Conservation (phyloP, 2,113 vertebrate genomes). For the Gnathonemus echidnorhynchus region DNA sequence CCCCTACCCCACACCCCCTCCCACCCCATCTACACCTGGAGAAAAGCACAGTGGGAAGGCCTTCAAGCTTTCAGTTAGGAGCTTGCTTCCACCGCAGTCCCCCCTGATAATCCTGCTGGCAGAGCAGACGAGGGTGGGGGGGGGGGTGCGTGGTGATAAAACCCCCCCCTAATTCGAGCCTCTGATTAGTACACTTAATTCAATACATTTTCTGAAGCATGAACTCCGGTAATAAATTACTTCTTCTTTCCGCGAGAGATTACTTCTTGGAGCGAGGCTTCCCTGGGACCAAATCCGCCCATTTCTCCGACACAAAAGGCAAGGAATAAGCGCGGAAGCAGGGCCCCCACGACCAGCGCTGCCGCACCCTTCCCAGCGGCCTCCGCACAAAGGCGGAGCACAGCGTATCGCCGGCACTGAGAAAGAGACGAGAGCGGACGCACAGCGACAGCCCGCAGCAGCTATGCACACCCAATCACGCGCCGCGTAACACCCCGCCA, state of each 20-base stretch:
- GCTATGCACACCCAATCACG: not conserved
- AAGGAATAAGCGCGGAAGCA: not conserved
- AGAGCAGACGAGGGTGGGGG: conserved; percentile 7
- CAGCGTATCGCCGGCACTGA: not conserved
- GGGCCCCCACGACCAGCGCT: not conserved
- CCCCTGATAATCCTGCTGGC: conserved; percentile 52
- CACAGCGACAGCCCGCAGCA: not conserved
- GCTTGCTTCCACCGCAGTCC: conserved; percentile 50
- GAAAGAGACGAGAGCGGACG: not conserved
- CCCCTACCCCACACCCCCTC: not conserved
- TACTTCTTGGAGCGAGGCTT: conserved; percentile 19
- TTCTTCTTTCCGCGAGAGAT: conserved; percentile 26
- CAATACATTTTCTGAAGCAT: conserved; percentile 44
- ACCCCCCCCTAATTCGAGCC: conserved; percentile 17
- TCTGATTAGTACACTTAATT: conserved; percentile 39
- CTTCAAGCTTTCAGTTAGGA: conserved; percentile 41
- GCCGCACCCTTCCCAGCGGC: not conserved
- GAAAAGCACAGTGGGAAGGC: conserved; percentile 56
- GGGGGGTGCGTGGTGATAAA: not conserved
- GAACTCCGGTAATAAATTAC: conserved; percentile 30
- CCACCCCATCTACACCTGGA: conserved; percentile 30
- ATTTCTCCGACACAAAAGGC: conserved; percentile 19
- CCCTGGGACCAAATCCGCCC: conserved; percentile 19
- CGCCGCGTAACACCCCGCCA: not conserved
- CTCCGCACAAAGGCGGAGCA: not conserved